These are phyloP conservation scores for Metopolophium dirhodum DNA, from an alignment of 1,140 invertebrate genomes.

Conservation along the genomic window DNA sequence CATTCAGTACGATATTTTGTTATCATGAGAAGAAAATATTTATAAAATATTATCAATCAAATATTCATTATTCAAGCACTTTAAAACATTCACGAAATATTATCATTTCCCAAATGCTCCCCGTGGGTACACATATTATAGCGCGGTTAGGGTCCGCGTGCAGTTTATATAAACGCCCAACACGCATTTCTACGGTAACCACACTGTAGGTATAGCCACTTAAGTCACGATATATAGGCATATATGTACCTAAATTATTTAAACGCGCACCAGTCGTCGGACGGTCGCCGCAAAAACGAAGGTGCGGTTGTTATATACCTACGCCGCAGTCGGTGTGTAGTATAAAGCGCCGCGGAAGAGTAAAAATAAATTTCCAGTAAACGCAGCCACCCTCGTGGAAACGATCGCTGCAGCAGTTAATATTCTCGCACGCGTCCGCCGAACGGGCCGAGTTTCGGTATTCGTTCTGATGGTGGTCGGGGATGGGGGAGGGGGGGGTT, in stretches of 20 bases:
- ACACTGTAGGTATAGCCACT: background rate
- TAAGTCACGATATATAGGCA: no score
- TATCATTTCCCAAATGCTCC: no score
- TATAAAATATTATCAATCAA: no score
- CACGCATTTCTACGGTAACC: background rate
- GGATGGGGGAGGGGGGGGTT: no score
- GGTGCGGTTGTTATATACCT: background rate
- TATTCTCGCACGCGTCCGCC: background rate
- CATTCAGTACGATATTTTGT: no score
- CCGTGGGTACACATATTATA: no score
- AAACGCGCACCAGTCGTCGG: background rate
- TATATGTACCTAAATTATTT: background rate
- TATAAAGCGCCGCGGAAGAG: background rate
- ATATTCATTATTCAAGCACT: no score
- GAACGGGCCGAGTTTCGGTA: background rate
- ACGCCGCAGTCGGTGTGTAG: background rate
- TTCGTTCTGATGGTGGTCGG: background rate
- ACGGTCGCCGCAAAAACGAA: background rate
- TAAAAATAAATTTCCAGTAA: background rate
- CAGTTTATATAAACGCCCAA: no score
- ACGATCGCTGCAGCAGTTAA: background rate
- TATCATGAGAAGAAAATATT: no score
- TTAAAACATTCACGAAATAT: no score
- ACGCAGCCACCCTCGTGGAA: background rate
- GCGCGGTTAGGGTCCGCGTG: no score